Evolutionary conservation across 2,113 vertebrate species (phyloP), one percentile per base, ranked within the genome.

Genomic region (Centropristis striata): DNA sequence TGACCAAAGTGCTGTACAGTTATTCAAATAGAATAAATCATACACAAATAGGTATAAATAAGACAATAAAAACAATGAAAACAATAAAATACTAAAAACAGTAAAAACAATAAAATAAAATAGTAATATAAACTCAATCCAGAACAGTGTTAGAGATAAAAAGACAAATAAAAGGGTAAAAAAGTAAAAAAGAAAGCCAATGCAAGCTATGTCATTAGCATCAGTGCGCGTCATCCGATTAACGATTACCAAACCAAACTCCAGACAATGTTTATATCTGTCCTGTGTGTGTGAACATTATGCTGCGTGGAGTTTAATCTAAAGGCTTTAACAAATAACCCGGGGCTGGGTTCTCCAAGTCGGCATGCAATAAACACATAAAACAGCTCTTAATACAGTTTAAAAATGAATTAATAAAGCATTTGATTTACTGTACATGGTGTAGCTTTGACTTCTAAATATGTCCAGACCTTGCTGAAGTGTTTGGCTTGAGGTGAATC

Each of bases 271-370:
- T 37, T 55, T 39, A 5, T 3, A 6, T 2, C 37, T 44, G 3
- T 4, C 5, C 4, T 15, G 21, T 18, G 15, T 50, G 61, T 78
- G 5, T 0, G 0, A 6, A 66, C 5, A 7, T 0, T 12, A 5
- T 12, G 2, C 1, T 8, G 2, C 4, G 0, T 41, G 0, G 3
- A 55, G 1, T 28, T 18, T 37, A 8, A 44, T 0, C 39, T 37
- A 12, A 28, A 1, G 0, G 0, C 6, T 37, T 39, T 20, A 11
- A 8, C 0, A 36, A 50, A 5, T 1, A 4, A 18, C 6, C 1
- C n/a, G 14, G 5, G 7, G 5, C 1, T n/a, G n/a, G 42, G 0
- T 0, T 49, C 0, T 28, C 1, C 16, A 49, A n/a, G 25, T 84
- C 50, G 44, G 36, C 37, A 25, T 47, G 3, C 9, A 18, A 4